Base-by-base conservation (phyloP, 2,888 invertebrate genomes). In the Lasius fuliginosus region DNA sequence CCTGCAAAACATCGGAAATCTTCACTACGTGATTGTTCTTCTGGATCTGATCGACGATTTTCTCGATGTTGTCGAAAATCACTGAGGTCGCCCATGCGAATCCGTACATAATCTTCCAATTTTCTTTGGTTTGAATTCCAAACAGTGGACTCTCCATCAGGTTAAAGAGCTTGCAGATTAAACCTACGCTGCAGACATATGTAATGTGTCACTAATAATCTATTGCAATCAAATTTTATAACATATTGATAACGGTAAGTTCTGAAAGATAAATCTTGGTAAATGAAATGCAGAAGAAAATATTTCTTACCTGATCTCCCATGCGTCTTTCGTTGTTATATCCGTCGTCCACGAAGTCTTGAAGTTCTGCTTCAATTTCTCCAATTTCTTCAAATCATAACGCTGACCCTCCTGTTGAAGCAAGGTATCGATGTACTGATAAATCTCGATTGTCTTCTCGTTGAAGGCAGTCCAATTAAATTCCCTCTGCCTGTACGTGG, bases 391-490 rank as follows among this genome's bases (percentile, higher is more conserved):
- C 11, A 77, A 58, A 42, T 90, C 85, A 53, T 91, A 85, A 4
- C 85, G 60, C 4, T 89, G 67, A 77, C 92, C 88, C 40, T 92
- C 82, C 36, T 90, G 88, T 9, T 92, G 91, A 6, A 94, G 68
- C 53, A 93, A 36, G 0, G 88, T 87, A 76, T 94, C 94, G 69
- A 94, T 88, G 74, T 93, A 90, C 5, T 88, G 87, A 77, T 94
- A 94, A 87, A 94, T 91, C 64, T 90, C 87, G 40, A 94, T 79
- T 15, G 88, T 73, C 74, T 91, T 92, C 42, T 86, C 90, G 82
- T 94, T 94, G 75, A 94, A 93, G 1, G 83, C 68, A 0, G 94
- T 94, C 94, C 94, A 94, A 60, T 94, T 92, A 83, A 93, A 94
- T 5, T 83, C 83, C 8, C 83, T 76, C 3, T 53, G 82, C 15